These are phyloP conservation scores for Muntiacus muntjak DNA, from an alignment of 2,113 vertebrate species.

Conservation along the genomic window DNA sequence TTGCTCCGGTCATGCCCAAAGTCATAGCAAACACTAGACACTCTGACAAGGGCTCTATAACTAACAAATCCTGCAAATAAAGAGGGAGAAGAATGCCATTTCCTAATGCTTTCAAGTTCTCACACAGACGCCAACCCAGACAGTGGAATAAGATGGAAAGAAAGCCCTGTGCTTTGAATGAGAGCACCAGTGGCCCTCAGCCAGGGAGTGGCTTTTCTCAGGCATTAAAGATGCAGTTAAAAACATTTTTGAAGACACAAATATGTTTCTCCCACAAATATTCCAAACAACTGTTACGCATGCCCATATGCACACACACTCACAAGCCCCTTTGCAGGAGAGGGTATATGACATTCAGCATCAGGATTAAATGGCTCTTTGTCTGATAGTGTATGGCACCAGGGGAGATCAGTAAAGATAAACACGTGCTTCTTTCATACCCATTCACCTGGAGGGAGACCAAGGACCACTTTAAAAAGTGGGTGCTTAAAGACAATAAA, in stretches of 20 bases:
- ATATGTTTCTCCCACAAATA: not conserved
- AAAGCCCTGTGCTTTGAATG: not conserved
- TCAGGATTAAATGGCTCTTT: not conserved
- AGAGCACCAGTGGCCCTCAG: not conserved
- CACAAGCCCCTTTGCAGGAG: not conserved
- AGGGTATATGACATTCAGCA: not conserved
- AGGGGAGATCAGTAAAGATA: not conserved
- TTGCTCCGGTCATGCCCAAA: not conserved
- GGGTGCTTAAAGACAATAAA: not conserved
- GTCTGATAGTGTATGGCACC: accelerated
- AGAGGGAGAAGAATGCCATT: not conserved
- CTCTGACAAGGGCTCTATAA: not conserved
- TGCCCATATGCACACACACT: not conserved
- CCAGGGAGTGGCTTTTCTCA: not conserved
- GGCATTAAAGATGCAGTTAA: not conserved
- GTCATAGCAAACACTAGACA: not conserved
- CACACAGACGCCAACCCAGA: not conserved
- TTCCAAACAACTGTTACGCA: not conserved
- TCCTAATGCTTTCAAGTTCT: not conserved
- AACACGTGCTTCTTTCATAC: not conserved
- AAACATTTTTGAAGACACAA: not conserved
- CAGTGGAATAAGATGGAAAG: not conserved
- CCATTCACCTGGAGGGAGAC: not conserved
- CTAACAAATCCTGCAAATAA: not conserved
- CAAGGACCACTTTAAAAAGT: not conserved